phyloP scores from a whole-genome alignment of 2,113 vertebrate genomes.

The Myotis davidii region DNA sequence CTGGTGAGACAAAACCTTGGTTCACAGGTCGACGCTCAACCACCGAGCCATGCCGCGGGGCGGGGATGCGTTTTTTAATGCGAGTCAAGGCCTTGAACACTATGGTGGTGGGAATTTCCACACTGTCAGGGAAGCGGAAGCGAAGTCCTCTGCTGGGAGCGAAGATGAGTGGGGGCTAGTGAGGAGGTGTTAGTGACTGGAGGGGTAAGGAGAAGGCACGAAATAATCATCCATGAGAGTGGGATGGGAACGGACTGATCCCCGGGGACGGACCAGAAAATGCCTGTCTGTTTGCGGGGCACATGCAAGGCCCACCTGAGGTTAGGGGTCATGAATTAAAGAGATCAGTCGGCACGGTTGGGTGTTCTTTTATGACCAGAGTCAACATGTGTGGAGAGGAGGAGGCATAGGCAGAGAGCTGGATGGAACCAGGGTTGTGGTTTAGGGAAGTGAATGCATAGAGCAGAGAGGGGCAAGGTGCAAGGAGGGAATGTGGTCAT shows the following conservation, averaged over 20 bases:
- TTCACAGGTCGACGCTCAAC: too few relatives aligned
- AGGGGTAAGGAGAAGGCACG: not conserved
- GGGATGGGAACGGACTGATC: not conserved
- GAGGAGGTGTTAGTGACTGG: not conserved
- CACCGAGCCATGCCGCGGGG: too few relatives aligned
- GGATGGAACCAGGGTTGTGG: not conserved
- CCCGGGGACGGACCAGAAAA: not conserved
- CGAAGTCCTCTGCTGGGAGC: not conserved
- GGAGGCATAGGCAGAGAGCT: not conserved
- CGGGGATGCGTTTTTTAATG: not conserved
- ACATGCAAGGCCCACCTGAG: not conserved
- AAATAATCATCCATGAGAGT: not conserved
- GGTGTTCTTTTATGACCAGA: not conserved
- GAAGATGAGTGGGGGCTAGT: not conserved
- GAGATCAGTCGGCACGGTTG: not conserved
- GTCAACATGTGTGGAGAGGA: not conserved
- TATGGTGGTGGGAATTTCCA: not conserved
- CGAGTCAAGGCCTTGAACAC: not conserved
- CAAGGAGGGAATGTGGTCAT: not conserved
- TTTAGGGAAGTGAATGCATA: not conserved
- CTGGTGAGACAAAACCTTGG: too few relatives aligned
- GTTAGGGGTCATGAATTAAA: not conserved
- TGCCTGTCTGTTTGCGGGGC: not conserved
- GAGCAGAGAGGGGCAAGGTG: not conserved
- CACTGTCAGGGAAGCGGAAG: not conserved